These are phyloP conservation scores for Digitonthophagus gazella DNA, from an alignment of 2,888 invertebrate genomes.

Conservation along the genomic window DNA sequence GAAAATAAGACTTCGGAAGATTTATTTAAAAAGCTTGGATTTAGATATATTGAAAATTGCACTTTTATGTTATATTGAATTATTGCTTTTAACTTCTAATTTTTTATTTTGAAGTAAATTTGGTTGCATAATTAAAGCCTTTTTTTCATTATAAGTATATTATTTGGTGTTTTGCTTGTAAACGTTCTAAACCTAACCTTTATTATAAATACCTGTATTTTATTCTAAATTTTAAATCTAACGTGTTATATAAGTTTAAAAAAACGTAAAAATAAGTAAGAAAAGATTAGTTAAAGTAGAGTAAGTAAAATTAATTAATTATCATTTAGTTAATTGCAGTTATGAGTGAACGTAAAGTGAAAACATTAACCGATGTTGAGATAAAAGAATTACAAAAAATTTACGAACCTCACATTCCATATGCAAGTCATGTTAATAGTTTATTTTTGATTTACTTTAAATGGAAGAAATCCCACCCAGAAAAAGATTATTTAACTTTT, in stretches of 20 bases:
- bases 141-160: not conserved
- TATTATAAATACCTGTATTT: too few species aligned
- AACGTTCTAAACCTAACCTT: too few species aligned
- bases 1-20: slow-evolving; percentile 22
- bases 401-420: slow-evolving; percentile 8
- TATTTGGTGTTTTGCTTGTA: too few species aligned
- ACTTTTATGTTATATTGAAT: slow-evolving; percentile 15
- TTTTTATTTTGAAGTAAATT: not conserved
- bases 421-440: slow-evolving; percentile 6
- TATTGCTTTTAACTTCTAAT: not conserved
- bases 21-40: slow-evolving; percentile 23
- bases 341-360: not conserved
- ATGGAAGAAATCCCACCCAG: slow-evolving; percentile 1
- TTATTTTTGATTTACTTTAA: slow-evolving; percentile 4
- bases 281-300: too few species aligned
- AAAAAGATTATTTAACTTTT: slow-evolving; percentile 2
- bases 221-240: too few species aligned
- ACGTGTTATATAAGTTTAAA: too few species aligned
- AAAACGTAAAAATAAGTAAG: too few species aligned
- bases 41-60: slow-evolving; percentile 17
- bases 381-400: slow-evolving; percentile 1
- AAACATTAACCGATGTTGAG: not conserved
- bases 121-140: not conserved
- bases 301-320: not conserved
- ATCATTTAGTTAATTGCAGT: not conserved